Conservation (phyloP, 2,888 invertebrate species). For the Habrosyne pyritoides region DNA sequence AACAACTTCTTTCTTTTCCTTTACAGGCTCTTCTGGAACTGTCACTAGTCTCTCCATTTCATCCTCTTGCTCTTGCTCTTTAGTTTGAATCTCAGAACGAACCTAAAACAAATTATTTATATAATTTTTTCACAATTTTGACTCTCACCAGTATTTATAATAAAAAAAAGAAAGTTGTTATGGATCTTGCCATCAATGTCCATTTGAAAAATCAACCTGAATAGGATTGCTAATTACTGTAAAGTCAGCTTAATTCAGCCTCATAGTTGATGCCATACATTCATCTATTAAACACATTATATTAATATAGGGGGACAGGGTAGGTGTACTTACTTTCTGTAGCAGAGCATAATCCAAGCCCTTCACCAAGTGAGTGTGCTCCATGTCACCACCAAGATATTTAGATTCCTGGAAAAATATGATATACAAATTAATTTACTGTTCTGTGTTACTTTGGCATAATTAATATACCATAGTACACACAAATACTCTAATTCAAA, state of each 20-base stretch:
- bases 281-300: too few relatives aligned
- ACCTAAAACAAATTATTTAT: slow-evolving; percentile 84
- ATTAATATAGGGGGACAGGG: background rate
- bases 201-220: too few relatives aligned
- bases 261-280: too few relatives aligned
- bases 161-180: too few relatives aligned
- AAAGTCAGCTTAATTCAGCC: too few relatives aligned
- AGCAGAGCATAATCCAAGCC: slow-evolving; percentile 90
- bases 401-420: slow-evolving; percentile 92
- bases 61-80: slow-evolving; percentile 91
- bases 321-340: slow-evolving; percentile 83
- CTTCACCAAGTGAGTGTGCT: slow-evolving; percentile 99
- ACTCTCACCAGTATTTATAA: too few relatives aligned
- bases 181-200: too few relatives aligned
- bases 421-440: background rate
- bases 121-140: slow-evolving; percentile 1
- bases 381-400: slow-evolving; percentile 99
- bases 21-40: slow-evolving; percentile 49
- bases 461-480: too few relatives aligned
- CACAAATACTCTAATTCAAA: too few relatives aligned
- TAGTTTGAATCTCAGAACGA: slow-evolving; percentile 91
- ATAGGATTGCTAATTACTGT: too few relatives aligned
- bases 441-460: too few relatives aligned
- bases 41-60: slow-evolving; percentile 90
- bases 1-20: slow-evolving; percentile 78